Conservation (phyloP, 2,797 vertebrate species). For the Coreius guichenoti region DNA sequence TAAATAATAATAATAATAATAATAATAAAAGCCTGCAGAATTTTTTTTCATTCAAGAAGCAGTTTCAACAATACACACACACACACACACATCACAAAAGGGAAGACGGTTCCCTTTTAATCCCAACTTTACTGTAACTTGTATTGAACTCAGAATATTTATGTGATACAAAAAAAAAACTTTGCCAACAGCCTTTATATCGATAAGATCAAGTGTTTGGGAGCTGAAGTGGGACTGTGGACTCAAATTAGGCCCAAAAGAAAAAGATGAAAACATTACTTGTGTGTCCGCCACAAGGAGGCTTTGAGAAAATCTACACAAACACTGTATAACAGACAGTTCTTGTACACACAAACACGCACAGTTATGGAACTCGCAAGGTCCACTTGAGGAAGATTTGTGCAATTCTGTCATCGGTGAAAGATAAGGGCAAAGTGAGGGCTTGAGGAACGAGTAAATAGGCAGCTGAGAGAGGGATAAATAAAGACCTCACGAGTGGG, state of each 20-base stretch:
- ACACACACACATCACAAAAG: background rate
- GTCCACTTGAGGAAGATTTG: constrained; percentile 40
- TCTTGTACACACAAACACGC: background rate
- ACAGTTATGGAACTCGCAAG: background rate
- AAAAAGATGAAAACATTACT: constrained; percentile 35
- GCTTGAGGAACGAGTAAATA: constrained; percentile 18
- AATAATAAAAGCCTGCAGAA: too few relatives aligned
- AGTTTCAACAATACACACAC: background rate
- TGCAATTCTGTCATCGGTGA: constrained; percentile 39
- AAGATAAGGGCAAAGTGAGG: constrained; percentile 42
- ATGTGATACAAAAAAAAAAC: background rate
- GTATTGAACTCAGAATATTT: background rate
- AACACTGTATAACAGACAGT: background rate
- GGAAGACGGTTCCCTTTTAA: background rate
- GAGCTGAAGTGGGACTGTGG: background rate
- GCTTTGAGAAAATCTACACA: constrained; percentile 25
- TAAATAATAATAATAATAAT: too few relatives aligned
- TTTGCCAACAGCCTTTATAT: background rate
- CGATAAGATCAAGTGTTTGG: constrained; percentile 11
- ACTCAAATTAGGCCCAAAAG: constrained; percentile 4
- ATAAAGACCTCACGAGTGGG: constrained; percentile 15
- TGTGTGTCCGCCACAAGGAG: background rate
- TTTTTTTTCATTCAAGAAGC: background rate
- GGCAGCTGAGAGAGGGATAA: constrained; percentile 25
- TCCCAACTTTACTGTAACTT: background rate